A percentile compares a stretch with the other conserved stretches of the same genome.
Conservation (phyloP, 2,797 vertebrate genomes). For the Holocentrus rufus region DNA sequence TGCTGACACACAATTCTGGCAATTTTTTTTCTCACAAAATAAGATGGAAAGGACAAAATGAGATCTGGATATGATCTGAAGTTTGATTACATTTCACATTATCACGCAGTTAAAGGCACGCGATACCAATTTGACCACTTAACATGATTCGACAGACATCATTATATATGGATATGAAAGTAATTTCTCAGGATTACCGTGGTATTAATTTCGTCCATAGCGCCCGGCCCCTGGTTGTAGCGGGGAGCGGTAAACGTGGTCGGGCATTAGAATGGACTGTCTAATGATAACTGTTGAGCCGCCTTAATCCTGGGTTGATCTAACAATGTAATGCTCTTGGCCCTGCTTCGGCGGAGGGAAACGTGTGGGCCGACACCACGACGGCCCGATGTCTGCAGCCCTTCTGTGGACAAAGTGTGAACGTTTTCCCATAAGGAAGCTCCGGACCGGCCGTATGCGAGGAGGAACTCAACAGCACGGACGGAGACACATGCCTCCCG, state of each 20-base stretch:
- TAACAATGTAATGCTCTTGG: conserved; percentile 43
- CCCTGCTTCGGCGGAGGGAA: background rate
- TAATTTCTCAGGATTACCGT: conserved; percentile 13
- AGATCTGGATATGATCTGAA: too few species aligned
- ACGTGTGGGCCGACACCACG: background rate
- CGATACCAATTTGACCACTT: background rate
- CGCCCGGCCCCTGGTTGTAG: background rate
- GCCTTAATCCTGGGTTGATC: conserved; percentile 53
- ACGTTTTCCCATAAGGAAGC: background rate
- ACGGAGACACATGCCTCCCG: background rate
- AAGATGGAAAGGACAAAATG: too few species aligned
- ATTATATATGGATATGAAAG: conserved; percentile 9
- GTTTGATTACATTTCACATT: too few species aligned
- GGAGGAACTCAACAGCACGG: background rate
- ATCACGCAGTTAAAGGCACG: too few species aligned
- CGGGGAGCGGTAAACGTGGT: conserved; percentile 11
- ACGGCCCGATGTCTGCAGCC: background rate
- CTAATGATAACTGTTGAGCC: conserved; percentile 40
- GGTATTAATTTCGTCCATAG: conserved; percentile 11
- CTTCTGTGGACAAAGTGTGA: background rate
- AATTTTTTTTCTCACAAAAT: too few species aligned
- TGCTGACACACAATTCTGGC: too few species aligned
- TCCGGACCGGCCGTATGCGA: background rate
- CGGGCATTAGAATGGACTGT: conserved; percentile 25
- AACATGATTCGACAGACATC: background rate